These are phyloP conservation scores for Meda fulgida DNA, from an alignment of 2,797 vertebrate genomes.

Conservation along the genomic window DNA sequence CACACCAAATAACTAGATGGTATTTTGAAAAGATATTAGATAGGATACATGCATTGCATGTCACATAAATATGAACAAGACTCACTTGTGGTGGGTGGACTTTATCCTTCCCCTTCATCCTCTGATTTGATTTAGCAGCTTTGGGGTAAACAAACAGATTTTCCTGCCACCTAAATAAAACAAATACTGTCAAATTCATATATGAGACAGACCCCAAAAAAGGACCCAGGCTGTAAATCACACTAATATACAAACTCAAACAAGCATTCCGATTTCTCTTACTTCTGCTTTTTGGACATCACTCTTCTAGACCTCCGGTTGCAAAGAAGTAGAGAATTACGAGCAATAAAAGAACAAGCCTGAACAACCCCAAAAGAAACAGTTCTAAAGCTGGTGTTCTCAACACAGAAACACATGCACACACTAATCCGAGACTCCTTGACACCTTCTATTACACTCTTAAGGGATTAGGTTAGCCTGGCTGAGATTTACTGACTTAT, in stretches of 20 bases:
- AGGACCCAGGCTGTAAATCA: background rate
- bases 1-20: background rate
- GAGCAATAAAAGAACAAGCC: conserved; percentile 10
- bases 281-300: conserved; percentile 56
- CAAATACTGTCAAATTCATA: conserved; percentile 17
- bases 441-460: conserved; percentile 58
- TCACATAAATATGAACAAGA: background rate
- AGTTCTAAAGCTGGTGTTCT: background rate
- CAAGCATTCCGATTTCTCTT: conserved; percentile 2
- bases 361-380: background rate
- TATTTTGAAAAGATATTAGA: background rate
- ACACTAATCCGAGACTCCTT: conserved; percentile 48
- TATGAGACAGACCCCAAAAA: background rate
- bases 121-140: conserved; percentile 52
- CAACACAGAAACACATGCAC: conserved; percentile 23
- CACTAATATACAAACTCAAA: background rate
- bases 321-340: background rate
- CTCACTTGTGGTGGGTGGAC: conserved; percentile 17
- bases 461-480: conserved; percentile 53
- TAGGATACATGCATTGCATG: background rate
- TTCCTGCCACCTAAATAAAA: conserved; percentile 56
- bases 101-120: conserved; percentile 45
- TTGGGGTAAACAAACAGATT: conserved; percentile 34
- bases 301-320: background rate
- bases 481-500: conserved; percentile 56